A percentile compares a stretch with the other conserved stretches of the same genome.
Conservation (phyloP, 2,113 vertebrate genomes). For the Ictidomys tridecemlineatus region DNA sequence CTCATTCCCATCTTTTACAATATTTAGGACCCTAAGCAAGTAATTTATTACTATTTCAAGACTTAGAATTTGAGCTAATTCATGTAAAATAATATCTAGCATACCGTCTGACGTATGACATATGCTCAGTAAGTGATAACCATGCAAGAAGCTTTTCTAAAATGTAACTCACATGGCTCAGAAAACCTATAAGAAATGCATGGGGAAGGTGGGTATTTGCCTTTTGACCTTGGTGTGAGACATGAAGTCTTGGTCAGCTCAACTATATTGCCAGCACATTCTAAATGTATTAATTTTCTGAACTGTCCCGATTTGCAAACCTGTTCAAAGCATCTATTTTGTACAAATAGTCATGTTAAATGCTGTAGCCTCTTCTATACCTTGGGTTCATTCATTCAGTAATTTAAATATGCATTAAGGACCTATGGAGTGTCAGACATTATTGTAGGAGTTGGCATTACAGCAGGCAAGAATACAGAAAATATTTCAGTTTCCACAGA, state of each 20-base stretch:
- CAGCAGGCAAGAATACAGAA: not conserved
- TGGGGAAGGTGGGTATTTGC: not conserved
- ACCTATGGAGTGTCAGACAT: not conserved
- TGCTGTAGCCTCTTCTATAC: not conserved
- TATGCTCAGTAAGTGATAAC: not conserved
- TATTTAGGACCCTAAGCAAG: not conserved
- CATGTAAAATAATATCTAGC: not conserved
- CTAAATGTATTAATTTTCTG: not conserved
- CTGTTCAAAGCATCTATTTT: not conserved
- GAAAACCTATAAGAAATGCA: not conserved
- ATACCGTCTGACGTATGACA: not conserved
- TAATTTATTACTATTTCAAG: not conserved
- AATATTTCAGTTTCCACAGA: not conserved
- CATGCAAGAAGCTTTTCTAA: not conserved
- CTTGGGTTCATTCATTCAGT: not conserved
- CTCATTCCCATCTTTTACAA: not conserved
- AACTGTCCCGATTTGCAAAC: not conserved
- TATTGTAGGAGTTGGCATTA: not conserved
- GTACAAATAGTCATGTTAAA: not conserved
- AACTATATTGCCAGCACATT: not conserved
- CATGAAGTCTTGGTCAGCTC: not conserved
- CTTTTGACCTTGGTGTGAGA: not conserved
- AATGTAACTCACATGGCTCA: not conserved
- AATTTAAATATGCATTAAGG: constrained; percentile 15
- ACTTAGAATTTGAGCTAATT: constrained; percentile 12